A percentile compares a stretch with the other conserved stretches of the same genome.
Conservation (phyloP, 2,797 vertebrate species). For the Coccyzus lansbergi region DNA sequence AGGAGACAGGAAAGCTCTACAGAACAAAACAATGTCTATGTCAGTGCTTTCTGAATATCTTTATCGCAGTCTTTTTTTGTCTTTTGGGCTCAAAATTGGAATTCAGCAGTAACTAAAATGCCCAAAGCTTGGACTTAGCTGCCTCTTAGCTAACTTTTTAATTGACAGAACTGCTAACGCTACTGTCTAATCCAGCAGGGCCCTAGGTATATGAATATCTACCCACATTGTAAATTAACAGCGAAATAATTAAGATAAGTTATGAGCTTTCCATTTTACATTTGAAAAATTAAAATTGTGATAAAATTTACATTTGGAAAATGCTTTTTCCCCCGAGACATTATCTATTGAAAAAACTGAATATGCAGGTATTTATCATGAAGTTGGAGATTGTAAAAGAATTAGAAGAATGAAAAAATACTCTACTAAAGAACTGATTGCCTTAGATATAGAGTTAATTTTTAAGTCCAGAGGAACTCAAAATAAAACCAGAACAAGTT, state of each 20-base stretch:
- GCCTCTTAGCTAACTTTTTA: background rate
- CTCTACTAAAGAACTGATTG: background rate
- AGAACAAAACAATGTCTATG: background rate
- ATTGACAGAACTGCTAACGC: background rate
- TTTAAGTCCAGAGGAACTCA: background rate
- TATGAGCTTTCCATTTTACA: background rate
- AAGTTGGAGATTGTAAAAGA: background rate
- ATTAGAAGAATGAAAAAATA: background rate
- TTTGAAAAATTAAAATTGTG: background rate
- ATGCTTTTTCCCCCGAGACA: background rate
- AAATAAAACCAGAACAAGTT: background rate
- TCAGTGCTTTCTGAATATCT: background rate
- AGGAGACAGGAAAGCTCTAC: background rate
- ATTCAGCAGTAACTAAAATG: background rate
- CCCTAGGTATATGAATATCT: background rate
- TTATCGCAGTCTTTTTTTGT: background rate
- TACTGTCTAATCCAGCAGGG: background rate
- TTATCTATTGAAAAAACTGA: background rate
- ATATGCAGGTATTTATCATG: background rate
- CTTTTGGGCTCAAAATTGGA: background rate
- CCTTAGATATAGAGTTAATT: background rate
- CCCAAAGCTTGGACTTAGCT: background rate
- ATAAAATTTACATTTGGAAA: background rate
- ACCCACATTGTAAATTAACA: background rate
- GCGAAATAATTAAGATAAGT: background rate